Evolutionary conservation across 2,888 invertebrate genomes (phyloP), one percentile per base, ranked within the genome.

Genomic region (Leptura quadrifasciata): DNA sequence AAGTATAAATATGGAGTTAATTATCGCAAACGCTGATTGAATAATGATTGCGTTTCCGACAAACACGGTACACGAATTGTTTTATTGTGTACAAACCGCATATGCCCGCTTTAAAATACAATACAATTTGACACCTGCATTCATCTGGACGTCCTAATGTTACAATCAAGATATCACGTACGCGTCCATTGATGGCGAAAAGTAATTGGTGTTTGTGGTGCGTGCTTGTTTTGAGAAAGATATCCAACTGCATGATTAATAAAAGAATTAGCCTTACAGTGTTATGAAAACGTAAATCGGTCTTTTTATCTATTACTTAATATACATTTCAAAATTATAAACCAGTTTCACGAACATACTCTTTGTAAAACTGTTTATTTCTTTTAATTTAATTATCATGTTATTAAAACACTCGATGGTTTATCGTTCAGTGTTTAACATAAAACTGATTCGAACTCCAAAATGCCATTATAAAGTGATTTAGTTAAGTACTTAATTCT

Each of bases 161-260:
- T 67, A 68, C 71, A 72, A 39, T 63, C 55, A 76, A 77, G 70
- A 70, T 54, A 24, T 77, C 77, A 77, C 77, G 75, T 77, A 69
- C 61, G 1, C 20, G n/a, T 58, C 65, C 72, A 68, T 72, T 72
- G 72, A 76, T 72, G 67, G 68, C 61, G 47, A 72, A 75, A 72
- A 61, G 70, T 74, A 61, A 74, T 76, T 74, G 74, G 65, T 74
- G 76, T 72, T 55, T 67, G 72, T 63, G 27, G 61, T 72, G 72
- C 71, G 64, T 74, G 63, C 60, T 74, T 65, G 74, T 76, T 67
- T 60, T 74, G 58, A 74, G 74, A 47, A 1, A 39, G 39, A 3
- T 39, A 39, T 12, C 5, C 27, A 39, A 39, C 39, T 39, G 15
- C 12, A 39, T 39, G 39, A 39, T 15, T 39, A 39, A 39, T 39